Percentiles rank a stretch among this genome's conserved stretches.
Evolutionary conservation across 1,140 invertebrate species (phyloP).

Genomic region (Pachypsylla venusta): DNA sequence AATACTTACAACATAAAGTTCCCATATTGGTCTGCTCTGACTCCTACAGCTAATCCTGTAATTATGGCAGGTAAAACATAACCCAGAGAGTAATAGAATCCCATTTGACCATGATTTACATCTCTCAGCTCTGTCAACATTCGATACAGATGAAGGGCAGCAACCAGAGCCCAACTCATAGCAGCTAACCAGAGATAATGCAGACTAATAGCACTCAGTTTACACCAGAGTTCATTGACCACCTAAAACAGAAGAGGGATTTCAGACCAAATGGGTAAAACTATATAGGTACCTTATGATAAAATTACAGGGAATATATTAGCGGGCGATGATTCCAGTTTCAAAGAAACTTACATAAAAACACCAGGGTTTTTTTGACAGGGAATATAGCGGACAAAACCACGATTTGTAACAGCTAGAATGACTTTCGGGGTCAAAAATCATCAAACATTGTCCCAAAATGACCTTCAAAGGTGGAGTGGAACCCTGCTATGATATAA

Average conservation of each 20-base stretch:
- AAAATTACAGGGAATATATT: no score
- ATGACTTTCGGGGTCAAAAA: no score
- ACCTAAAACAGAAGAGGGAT: conserved; percentile 34
- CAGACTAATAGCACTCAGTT: conserved; percentile 74
- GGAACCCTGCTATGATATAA: no score
- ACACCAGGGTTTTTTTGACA: no score
- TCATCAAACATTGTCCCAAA: no score
- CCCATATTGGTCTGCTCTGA: conserved; percentile 89
- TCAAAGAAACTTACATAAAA: no score
- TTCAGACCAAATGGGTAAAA: no score
- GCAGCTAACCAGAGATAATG: conserved; percentile 84
- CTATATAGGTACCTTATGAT: no score
- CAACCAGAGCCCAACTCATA: conserved; percentile 82
- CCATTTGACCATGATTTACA: conserved; percentile 88
- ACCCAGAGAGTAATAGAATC: conserved; percentile 86
- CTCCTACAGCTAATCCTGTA: conserved; percentile 77
- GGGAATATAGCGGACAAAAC: no score
- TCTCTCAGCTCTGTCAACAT: conserved; percentile 92
- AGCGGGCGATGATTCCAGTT: no score
- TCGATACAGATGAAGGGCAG: conserved; percentile 80
- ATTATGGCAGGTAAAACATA: conserved; percentile 88
- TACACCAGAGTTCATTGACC: conserved; percentile 56
- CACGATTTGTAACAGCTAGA: no score
- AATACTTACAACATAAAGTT: conserved; percentile 77
- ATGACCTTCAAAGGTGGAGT: no score